Conservation (phyloP, 2,888 invertebrate species). For the Patella ulyssiponensis region DNA sequence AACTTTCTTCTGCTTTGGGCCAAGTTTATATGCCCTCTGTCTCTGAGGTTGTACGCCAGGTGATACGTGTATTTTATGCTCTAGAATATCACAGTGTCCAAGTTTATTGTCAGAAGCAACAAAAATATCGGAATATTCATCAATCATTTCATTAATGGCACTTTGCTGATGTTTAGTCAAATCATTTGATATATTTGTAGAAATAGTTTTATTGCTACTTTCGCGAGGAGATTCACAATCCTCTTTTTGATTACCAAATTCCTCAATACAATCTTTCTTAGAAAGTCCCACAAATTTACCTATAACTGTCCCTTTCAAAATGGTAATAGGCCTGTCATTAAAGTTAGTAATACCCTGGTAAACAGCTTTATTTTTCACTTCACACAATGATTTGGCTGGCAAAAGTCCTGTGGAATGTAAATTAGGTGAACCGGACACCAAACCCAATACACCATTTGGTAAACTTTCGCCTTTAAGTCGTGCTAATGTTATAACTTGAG, state of each 20-base stretch:
- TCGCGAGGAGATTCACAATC: background rate
- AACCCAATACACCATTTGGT: slow-evolving; percentile 14
- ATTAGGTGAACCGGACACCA: slow-evolving; percentile 10
- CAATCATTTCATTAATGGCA: background rate
- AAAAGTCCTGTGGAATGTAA: slow-evolving; percentile 7
- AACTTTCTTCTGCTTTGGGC: slow-evolving; percentile 10
- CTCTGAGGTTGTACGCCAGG: background rate
- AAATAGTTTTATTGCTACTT: background rate
- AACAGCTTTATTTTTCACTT: slow-evolving; percentile 3
- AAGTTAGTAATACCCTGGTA: background rate
- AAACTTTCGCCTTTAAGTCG: slow-evolving; percentile 3
- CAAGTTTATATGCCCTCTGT: slow-evolving; percentile 14
- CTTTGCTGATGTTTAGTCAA: background rate
- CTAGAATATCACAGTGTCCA: slow-evolving; percentile 11
- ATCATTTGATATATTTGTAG: background rate
- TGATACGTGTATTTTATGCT: slow-evolving; percentile 12
- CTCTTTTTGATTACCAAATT: background rate
- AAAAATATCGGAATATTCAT: slow-evolving; percentile 12
- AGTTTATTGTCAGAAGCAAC: slow-evolving; percentile 15
- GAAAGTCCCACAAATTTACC: background rate
- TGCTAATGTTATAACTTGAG: slow-evolving; percentile 1
- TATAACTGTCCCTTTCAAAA: background rate
- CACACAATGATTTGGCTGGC: slow-evolving; percentile 1
- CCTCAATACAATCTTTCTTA: background rate
- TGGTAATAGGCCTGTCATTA: background rate